phyloP scores from a whole-genome alignment of 2,113 vertebrate species.

The Lepus timidus region DNA sequence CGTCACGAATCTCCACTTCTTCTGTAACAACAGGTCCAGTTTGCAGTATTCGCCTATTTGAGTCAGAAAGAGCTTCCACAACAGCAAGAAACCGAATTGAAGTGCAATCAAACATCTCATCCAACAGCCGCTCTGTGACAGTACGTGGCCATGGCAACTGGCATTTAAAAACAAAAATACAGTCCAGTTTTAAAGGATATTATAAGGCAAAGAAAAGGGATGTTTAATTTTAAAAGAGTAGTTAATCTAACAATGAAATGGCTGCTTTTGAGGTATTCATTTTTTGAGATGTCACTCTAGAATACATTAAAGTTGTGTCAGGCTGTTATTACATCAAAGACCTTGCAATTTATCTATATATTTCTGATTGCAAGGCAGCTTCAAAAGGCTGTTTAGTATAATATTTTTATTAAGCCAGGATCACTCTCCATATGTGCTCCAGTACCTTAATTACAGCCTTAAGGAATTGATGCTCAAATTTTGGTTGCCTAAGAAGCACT shows the following conservation, averaged over 20 bases:
- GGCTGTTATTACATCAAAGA: not conserved
- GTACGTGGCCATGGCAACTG: constrained; percentile 92
- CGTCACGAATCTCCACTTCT: constrained; percentile 89
- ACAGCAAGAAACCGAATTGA: constrained; percentile 93
- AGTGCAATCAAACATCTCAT: constrained; percentile 90
- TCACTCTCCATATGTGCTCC: not conserved
- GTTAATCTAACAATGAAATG: not conserved
- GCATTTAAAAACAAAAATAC: not conserved
- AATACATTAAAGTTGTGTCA: constrained; percentile 2
- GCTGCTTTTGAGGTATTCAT: not conserved
- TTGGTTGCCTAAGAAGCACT: not conserved
- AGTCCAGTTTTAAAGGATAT: not conserved
- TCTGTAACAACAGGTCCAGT: constrained; percentile 86
- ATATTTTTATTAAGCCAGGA: not conserved
- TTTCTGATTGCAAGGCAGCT: not conserved
- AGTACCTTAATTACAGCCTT: not conserved
- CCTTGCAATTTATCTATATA: not conserved
- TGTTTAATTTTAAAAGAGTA: not conserved
- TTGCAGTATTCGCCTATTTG: constrained; percentile 85
- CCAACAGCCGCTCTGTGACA: constrained; percentile 89
- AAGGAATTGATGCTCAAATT: not conserved
- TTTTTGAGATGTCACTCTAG: not conserved
- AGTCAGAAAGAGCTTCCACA: constrained; percentile 92
- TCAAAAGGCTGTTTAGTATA: not conserved
- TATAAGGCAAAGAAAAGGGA: not conserved